Evolutionary conservation across 2,888 invertebrate species (phyloP), one percentile per base, ranked within the genome.

Genomic region (Drosophila anomelani): DNA sequence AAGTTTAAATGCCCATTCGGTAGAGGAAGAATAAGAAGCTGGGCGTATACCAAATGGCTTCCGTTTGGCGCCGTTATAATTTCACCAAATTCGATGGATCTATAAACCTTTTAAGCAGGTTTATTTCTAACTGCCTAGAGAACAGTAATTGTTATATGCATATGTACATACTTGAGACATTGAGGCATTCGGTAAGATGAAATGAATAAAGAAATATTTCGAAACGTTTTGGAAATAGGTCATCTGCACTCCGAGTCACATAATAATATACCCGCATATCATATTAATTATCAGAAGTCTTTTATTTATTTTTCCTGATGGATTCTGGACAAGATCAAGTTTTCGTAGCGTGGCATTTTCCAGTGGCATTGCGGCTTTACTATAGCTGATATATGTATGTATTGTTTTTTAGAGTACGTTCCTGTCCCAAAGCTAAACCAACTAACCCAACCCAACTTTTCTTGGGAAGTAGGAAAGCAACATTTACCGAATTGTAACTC

Each of bases 1-100:
- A 77, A 64, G 68, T 43, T 75, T 12, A 71, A 75, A 71, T 75
- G 69, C 41, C 67, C 54, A 61, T 56, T 73, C 63, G 6, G 4
- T 43, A 17, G n/a, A 10, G 59, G 58, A 39, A 73, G 58, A 41
- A 64, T 55, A 9, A 17, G 17, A 20, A 36, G 17, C 29, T 55
- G 20, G 36, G 36, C 53, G 15, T 10, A 10, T 15, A 36, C 53
- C 36, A 53, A 54, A 64, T 64, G 47, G 26, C 49, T 20, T 61
- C 12, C 4, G 12, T 36, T 58, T 17, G 49, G 62, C 47, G 61
- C 47, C 49, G 9, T 13, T 20, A 61, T 61, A 41, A 64, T 39
- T 63, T 38, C 10, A 29, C 12, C 1, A 29, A 32, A 46, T 10
- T 51, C 51, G 4, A 4, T 34, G 20, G 15, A 34, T 34, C 9